A percentile compares a stretch with the other conserved stretches of the same genome.
Evolutionary conservation across 2,113 vertebrate species (phyloP).

Genomic region (Cebus imitator): DNA sequence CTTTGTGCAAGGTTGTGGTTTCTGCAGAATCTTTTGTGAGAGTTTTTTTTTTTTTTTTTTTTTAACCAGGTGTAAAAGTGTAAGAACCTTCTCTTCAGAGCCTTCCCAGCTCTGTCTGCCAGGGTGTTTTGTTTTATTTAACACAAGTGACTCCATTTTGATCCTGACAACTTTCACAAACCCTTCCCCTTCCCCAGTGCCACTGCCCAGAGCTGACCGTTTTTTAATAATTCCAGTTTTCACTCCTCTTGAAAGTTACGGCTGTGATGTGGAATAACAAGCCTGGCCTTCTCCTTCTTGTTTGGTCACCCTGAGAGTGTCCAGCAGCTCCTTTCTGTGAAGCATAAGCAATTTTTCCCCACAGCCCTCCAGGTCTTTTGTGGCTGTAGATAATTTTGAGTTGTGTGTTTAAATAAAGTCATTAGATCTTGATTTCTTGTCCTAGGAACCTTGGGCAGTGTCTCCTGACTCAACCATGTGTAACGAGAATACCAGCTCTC

Average conservation of each 20-base stretch:
- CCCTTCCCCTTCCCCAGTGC: background rate
- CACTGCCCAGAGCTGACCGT: background rate
- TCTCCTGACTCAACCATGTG: background rate
- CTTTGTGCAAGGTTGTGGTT: background rate
- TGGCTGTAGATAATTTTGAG: background rate
- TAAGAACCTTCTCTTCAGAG: background rate
- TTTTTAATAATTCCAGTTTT: background rate
- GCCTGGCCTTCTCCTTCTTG: background rate
- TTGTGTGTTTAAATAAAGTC: background rate
- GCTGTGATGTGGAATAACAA: accelerated
- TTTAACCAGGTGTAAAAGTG: too few relatives aligned
- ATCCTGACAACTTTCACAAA: background rate
- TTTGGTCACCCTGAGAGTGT: too few relatives aligned
- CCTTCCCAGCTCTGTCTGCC: background rate
- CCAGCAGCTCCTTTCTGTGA: background rate
- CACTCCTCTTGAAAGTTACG: background rate
- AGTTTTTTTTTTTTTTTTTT: background rate
- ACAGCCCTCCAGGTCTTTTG: background rate
- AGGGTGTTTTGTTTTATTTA: background rate
- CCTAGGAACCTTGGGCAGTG: background rate
- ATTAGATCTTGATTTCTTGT: background rate
- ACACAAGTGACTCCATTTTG: background rate
- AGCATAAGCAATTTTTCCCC: background rate
- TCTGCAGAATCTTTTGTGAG: background rate
- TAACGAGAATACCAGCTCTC: background rate